Evolutionary conservation across 2,113 vertebrate species (phyloP), one percentile per base, ranked within the genome.

Genomic region (Ophiodon elongatus): DNA sequence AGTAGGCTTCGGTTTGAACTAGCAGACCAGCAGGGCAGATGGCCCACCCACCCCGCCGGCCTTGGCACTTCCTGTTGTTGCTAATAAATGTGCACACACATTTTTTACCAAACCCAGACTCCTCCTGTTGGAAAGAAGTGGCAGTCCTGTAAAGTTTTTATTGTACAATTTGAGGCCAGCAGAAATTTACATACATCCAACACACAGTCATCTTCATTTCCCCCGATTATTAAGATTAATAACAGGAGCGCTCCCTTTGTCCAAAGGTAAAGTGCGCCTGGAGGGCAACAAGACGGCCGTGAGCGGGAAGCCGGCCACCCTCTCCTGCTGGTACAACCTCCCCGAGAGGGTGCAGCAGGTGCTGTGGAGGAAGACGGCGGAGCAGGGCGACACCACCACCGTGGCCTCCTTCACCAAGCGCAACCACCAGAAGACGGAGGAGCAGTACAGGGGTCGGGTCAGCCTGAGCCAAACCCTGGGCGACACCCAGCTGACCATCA

Each of bases 331-430:
- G 43, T 95, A 95, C 72, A 85, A 78, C 31, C 85, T 96, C 19
- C 71, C 81, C 0, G 82, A 88, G 47, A 71, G 15, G 66, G 93
- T 96, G 57, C 73, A 2, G 0, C 96, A 96, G 91, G 94, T 96
- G 52, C 79, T 95, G 80, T 96, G 96, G 96, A 94, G 50, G 67
- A 96, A 95, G 89, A 94, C 88, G 0, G 79, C 90, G 0, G 93
- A 95, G 79, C 92, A 93, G 76, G 94, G 94, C 0, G 89, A 93
- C 88, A 85, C 86, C 23, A 17, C 71, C 71, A 86, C 43, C 4
- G 88, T 96, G 80, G 95, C 92, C 1, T 94, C 85, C 37, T 89
- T 83, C 70, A 19, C 60, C 79, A 89, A 57, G 31, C 2, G 0
- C 0, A 82, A 72, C 45, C 65, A 73, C 10, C 41, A 72, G 25